A percentile compares a stretch with the other conserved stretches of the same genome.
Conservation (phyloP, 2,888 invertebrate genomes). For the Cheilosia variabilis region DNA sequence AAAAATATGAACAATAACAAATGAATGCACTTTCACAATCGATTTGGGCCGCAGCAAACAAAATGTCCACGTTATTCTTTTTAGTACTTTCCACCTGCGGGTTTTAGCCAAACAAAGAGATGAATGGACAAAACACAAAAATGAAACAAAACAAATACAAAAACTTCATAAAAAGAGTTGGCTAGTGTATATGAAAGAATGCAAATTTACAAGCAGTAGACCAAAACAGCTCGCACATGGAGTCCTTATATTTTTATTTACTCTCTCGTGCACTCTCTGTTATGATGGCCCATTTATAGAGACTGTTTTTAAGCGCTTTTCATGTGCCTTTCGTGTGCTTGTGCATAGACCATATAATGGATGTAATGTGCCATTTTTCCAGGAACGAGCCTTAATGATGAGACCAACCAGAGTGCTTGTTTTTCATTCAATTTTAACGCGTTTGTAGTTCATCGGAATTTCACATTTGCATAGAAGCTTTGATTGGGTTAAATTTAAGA, state of each 20-base stretch:
- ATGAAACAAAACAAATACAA: neutral
- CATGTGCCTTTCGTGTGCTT: conserved; percentile 1
- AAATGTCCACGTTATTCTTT: conserved; percentile 26
- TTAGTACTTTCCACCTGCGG: conserved; percentile 37
- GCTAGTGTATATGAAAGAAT: neutral
- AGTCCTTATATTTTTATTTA: neutral
- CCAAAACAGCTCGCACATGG: neutral
- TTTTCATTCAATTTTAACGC: too few relatives aligned
- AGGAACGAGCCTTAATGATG: too few relatives aligned
- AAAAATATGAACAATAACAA: conserved; percentile 43
- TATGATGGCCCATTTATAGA: conserved; percentile 31
- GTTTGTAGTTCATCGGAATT: too few relatives aligned
- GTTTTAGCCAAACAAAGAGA: conserved; percentile 7
- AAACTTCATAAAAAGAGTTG: too few relatives aligned
- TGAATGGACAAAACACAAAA: conserved; percentile 13
- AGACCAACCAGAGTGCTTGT: too few relatives aligned
- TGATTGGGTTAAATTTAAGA: too few relatives aligned
- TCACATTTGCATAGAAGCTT: too few relatives aligned
- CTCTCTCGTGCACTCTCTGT: neutral
- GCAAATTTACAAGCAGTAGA: conserved; percentile 12
- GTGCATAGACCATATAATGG: conserved; percentile 29
- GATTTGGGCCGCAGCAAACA: conserved; percentile 43
- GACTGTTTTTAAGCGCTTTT: conserved; percentile 16
- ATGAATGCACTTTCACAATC: conserved; percentile 43
- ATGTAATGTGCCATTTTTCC: neutral